Evolutionary conservation across 2,113 vertebrate genomes (phyloP).

Genomic region (Hystrix brachyura): DNA sequence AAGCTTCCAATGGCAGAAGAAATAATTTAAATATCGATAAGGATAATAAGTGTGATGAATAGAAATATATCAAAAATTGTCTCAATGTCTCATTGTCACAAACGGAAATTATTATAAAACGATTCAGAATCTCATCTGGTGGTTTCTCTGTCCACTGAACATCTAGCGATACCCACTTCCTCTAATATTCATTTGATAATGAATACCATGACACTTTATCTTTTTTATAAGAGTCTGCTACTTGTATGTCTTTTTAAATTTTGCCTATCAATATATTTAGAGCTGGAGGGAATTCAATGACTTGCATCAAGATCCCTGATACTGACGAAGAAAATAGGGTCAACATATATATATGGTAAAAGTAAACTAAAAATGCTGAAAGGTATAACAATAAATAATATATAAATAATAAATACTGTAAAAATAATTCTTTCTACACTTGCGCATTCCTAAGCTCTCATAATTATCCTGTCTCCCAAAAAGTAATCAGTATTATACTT

Average conservation of each 20-base stretch:
- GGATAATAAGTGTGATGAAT: not conserved
- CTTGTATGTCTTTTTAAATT: not conserved
- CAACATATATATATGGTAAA: not conserved
- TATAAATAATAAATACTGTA: not conserved
- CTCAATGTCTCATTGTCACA: not conserved
- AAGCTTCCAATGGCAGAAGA: not conserved
- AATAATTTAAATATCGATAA: not conserved
- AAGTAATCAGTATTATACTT: not conserved
- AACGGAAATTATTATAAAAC: not conserved
- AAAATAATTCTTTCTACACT: conserved; percentile 25
- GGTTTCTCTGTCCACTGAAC: not conserved
- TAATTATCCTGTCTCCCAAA: not conserved
- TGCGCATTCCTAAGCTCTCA: not conserved
- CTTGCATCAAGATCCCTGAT: not conserved
- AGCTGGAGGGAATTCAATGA: not conserved
- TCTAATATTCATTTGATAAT: not conserved
- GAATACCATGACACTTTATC: not conserved
- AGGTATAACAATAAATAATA: not conserved
- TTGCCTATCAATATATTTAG: not conserved
- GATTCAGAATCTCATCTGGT: not conserved
- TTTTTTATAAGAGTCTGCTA: not conserved
- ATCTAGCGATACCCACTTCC: not conserved
- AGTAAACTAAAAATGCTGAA: conserved; percentile 4
- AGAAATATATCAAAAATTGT: not conserved
- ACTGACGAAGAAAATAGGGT: not conserved